These are phyloP conservation scores for Scarus forsteni DNA, from an alignment of 2,797 vertebrate genomes.

Conservation along the genomic window DNA sequence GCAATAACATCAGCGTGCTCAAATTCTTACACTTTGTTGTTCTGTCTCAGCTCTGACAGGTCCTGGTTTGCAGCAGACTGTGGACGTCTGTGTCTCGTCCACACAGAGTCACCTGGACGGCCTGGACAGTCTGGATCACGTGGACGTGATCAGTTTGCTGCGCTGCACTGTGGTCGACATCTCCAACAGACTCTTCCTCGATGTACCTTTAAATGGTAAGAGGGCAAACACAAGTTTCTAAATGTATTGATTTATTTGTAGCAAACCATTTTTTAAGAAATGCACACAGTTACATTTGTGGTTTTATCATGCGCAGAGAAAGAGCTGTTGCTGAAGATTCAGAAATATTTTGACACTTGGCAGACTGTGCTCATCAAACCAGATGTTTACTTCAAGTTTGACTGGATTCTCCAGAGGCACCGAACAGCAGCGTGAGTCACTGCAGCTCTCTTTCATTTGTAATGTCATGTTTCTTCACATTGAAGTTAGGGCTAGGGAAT, in stretches of 20 bases:
- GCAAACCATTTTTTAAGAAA: too few species aligned
- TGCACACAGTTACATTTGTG: neutral
- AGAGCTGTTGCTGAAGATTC: slow-evolving; percentile 91
- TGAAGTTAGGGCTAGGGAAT: too few species aligned
- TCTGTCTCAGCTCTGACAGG: slow-evolving; percentile 89
- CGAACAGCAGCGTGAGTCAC: slow-evolving; percentile 89
- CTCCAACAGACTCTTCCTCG: slow-evolving; percentile 92
- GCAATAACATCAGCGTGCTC: too few species aligned
- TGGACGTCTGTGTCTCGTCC: slow-evolving; percentile 87
- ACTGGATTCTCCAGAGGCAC: slow-evolving; percentile 91
- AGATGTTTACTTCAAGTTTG: slow-evolving; percentile 94
- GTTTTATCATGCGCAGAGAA: slow-evolving; percentile 82
- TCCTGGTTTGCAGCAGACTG: slow-evolving; percentile 86
- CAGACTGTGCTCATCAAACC: slow-evolving; percentile 95
- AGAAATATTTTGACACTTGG: slow-evolving; percentile 95
- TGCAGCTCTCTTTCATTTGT: neutral
- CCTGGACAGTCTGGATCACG: slow-evolving; percentile 72
- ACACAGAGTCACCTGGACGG: slow-evolving; percentile 86
- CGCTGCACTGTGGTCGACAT: slow-evolving; percentile 91
- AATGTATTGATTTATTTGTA: too few species aligned
- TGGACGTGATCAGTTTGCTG: slow-evolving; percentile 90
- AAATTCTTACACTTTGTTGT: neutral
- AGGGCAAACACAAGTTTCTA: neutral
- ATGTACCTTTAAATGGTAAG: slow-evolving; percentile 88
- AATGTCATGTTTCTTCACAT: neutral